phyloP scores from a whole-genome alignment of 2,888 invertebrate genomes.

The Nephrotoma guestfalica region DNA sequence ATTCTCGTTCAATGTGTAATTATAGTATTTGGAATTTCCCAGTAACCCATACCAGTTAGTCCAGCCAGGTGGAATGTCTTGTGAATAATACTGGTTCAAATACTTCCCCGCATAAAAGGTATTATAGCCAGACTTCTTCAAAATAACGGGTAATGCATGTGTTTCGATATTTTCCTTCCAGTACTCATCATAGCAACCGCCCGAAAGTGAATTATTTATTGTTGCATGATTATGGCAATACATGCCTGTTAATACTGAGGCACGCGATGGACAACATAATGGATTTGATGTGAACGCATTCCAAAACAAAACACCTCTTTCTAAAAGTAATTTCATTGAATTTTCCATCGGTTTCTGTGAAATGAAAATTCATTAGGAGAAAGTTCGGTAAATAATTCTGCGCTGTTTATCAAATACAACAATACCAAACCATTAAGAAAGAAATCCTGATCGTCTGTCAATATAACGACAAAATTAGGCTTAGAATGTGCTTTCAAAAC shows the following conservation, averaged over 20 bases:
- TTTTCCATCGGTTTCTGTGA: conserved; percentile 53
- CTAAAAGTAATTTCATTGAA: conserved; percentile 44
- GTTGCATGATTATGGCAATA: conserved; percentile 73
- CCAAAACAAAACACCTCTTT: conserved; percentile 49
- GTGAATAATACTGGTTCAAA: conserved; percentile 51
- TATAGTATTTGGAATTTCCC: conserved; percentile 87
- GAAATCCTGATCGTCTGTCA: conserved; percentile 79
- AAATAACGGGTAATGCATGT: conserved; percentile 48
- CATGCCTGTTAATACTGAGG: conserved; percentile 67
- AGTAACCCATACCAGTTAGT: conserved; percentile 74
- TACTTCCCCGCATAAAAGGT: conserved; percentile 94
- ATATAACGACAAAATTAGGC: conserved; percentile 62
- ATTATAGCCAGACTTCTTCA: conserved; percentile 50
- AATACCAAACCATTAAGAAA: conserved; percentile 59
- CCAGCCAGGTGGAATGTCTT: conserved; percentile 70
- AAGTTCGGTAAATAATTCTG: too few species aligned
- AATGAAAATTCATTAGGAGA: conserved; percentile 20
- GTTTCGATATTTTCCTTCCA: conserved; percentile 56
- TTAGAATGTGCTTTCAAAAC: neutral
- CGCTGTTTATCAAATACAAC: conserved; percentile 20
- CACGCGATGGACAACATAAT: conserved; percentile 82
- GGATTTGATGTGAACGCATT: conserved; percentile 79
- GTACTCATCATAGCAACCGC: conserved; percentile 54
- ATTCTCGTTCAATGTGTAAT: conserved; percentile 74
- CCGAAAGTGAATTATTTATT: conserved; percentile 59